These are phyloP conservation scores for Noctilio leporinus DNA, from an alignment of 2,113 vertebrate species.

Conservation along the genomic window DNA sequence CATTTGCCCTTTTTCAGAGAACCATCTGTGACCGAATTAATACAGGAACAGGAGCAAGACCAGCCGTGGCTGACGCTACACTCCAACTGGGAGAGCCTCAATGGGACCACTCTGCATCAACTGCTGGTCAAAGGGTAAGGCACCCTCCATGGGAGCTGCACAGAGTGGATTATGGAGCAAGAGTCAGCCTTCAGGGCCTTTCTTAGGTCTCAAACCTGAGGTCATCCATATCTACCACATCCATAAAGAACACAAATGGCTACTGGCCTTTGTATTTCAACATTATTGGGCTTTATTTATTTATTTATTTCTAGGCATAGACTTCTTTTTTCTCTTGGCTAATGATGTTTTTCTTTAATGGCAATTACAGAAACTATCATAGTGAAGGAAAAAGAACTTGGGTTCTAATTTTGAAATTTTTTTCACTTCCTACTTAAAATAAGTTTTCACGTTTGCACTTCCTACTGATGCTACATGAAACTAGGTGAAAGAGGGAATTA, in stretches of 20 bases:
- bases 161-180: not conserved
- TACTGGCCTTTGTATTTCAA: not conserved
- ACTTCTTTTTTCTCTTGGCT: not conserved
- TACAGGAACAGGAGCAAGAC: slow-evolving; percentile 73
- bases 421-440: not conserved
- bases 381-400: not conserved
- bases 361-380: not conserved
- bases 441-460: not conserved
- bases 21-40: slow-evolving; percentile 77
- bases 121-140: slow-evolving; percentile 88
- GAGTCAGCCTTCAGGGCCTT: not conserved
- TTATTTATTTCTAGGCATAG: not conserved
- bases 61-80: slow-evolving; percentile 87
- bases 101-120: slow-evolving; percentile 84
- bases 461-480: not conserved
- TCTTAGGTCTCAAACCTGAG: not conserved
- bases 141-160: not conserved
- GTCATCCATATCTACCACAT: not conserved
- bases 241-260: not conserved
- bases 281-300: not conserved
- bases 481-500: not conserved
- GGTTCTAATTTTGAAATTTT: not conserved
- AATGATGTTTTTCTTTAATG: not conserved
- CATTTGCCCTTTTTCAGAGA: slow-evolving; percentile 78
- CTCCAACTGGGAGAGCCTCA: slow-evolving; percentile 81